Conservation (phyloP, 2,888 invertebrate genomes). For the Lasius fuliginosus region DNA sequence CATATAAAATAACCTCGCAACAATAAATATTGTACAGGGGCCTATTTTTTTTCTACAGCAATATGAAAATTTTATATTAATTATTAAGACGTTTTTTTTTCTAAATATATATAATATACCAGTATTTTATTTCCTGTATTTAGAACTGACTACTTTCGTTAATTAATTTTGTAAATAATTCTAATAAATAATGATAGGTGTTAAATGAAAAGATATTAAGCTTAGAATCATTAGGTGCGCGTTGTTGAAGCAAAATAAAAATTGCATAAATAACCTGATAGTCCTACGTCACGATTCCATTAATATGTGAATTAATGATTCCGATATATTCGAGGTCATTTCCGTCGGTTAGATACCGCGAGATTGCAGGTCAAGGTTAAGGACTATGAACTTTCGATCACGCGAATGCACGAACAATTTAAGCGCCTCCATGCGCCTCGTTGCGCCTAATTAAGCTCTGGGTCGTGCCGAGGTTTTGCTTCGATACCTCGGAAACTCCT, state of each 20-base stretch:
- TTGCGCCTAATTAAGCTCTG: conserved; percentile 49
- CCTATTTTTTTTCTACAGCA: not conserved
- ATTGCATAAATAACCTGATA: not conserved
- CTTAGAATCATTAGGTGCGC: not conserved
- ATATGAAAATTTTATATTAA: not conserved
- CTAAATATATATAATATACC: not conserved
- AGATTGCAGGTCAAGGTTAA: conserved; percentile 49
- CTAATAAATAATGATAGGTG: not conserved
- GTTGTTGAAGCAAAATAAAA: not conserved
- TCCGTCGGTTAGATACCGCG: not conserved
- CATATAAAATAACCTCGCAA: conserved; percentile 10
- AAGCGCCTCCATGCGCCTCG: conserved; percentile 29
- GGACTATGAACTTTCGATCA: conserved; percentile 45
- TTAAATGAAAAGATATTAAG: not conserved
- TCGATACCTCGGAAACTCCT: conserved; percentile 36
- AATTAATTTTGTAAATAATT: not conserved
- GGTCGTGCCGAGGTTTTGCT: conserved; percentile 31
- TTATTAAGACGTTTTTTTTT: not conserved
- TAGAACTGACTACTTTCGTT: not conserved
- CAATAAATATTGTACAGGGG: not conserved
- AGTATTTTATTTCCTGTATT: not conserved
- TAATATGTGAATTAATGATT: not conserved
- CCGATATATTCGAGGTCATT: not conserved
- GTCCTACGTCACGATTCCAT: not conserved
- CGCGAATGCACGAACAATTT: conserved; percentile 45